phyloP scores from a whole-genome alignment of 2,797 vertebrate species.

The Acridotheres tristis region DNA sequence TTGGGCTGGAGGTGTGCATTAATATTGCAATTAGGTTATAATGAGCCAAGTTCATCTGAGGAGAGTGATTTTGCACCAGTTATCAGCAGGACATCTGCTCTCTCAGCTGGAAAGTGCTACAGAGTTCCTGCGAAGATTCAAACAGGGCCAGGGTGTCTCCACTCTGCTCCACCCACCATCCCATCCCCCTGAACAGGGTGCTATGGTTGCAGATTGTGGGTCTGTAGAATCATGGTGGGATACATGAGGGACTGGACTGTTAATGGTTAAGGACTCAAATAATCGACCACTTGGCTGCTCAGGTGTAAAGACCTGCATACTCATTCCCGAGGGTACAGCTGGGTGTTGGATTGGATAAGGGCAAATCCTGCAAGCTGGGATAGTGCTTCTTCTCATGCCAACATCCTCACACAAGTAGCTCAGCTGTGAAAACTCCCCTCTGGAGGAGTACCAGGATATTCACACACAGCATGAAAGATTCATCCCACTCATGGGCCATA shows the following conservation, averaged over 20 bases:
- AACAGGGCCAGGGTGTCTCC: fast-evolving
- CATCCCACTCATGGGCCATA: no score
- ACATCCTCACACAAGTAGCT: background rate
- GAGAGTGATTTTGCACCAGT: background rate
- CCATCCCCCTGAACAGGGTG: background rate
- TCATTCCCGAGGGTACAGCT: background rate
- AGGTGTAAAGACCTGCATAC: background rate
- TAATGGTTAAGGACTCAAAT: background rate
- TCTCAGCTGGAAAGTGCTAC: background rate
- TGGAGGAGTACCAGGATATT: background rate
- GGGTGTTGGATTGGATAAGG: background rate
- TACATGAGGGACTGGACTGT: background rate
- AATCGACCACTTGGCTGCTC: fast-evolving
- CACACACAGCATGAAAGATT: background rate
- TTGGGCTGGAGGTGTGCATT: background rate
- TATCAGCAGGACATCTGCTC: background rate
- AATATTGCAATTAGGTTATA: background rate
- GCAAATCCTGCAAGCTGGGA: background rate
- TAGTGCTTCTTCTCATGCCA: background rate
- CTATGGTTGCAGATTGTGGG: fast-evolving
- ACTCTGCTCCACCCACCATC: background rate
- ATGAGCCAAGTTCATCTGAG: fast-evolving
- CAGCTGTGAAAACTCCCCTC: background rate
- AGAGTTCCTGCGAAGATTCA: background rate
- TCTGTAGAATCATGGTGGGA: background rate